Base-by-base conservation (phyloP, 2,888 invertebrate genomes). In the Acanthopleura granulata region DNA sequence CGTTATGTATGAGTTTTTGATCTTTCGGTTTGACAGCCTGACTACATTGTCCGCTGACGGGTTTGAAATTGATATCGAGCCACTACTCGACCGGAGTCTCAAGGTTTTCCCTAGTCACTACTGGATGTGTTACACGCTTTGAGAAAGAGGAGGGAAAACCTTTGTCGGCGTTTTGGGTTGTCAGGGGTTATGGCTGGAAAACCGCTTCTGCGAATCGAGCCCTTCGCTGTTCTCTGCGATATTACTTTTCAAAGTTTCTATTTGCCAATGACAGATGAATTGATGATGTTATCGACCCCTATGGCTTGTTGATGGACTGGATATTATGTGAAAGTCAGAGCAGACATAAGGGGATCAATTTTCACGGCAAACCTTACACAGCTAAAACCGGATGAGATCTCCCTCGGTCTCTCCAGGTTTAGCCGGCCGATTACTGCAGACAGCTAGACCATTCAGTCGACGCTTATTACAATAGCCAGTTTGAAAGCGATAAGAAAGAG, bases 61-160 rank as follows among this genome's bases (percentile, higher is more conserved):
- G 66, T 66, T 27, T 27, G 66, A 27, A 66, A 66, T 66, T 66
- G 29, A 66, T 57, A 57, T 57, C 12, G 57, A 57, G 22, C 57
- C 40, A 40, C 40, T 40, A 40, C 40, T 40, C 40, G 40, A 40
- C 40, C 40, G 4, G 40, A 6, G 40, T 40, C 40, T 9, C 40
- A 40, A 40, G 40, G 40, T 40, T 40, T 40, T 40, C 9, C 3
- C 40, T 9, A 57, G 57, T 22, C 57, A n/a, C n/a, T n/a, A 12
- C 12, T 18, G 57, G 18, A 57, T 57, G 57, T n/a, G 57, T n/a
- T 22, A 12, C 57, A 18, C 6, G 57, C n/a, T 22, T 57, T 57
- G 57, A 22, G 57, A 12, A 22, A 57, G 57, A 57, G n/a, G 12
- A 18, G 51, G 3, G 57, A 18, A 57, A 57, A 57, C 22, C 57